These are phyloP conservation scores for Drosophila pandora DNA, from an alignment of 1,140 invertebrate species.

Conservation along the genomic window DNA sequence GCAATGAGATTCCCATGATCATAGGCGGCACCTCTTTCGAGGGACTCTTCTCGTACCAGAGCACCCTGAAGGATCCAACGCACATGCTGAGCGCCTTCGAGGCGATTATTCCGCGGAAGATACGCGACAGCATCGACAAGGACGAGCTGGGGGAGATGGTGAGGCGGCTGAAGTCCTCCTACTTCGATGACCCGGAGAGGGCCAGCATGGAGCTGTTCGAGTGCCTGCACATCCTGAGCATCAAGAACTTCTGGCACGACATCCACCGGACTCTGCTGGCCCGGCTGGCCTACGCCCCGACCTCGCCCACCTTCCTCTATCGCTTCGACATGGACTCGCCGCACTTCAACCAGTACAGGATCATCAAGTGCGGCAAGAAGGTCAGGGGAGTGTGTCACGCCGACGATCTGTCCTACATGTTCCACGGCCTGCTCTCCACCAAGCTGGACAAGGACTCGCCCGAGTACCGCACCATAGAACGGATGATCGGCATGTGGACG, in stretches of 20 bases:
- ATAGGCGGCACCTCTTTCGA: conserved; percentile 83
- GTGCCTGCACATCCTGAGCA: conserved; percentile 58
- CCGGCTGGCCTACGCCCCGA: conserved; percentile 59
- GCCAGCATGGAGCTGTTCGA: conserved; percentile 47
- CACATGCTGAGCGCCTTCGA: conserved; percentile 58
- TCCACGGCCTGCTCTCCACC: conserved; percentile 83
- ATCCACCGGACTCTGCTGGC: conserved; percentile 77
- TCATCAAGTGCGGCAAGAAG: conserved; percentile 58
- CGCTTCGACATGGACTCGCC: conserved; percentile 83
- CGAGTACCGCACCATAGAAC: conserved; percentile 79
- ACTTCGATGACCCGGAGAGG: conserved; percentile 51
- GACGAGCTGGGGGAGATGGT: conserved; percentile 51
- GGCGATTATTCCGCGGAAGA: conserved; percentile 45
- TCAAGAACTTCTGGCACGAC: conserved; percentile 81
- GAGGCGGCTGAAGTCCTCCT: conserved; percentile 50
- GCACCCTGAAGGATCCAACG: conserved; percentile 41
- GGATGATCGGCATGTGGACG: conserved; percentile 82
- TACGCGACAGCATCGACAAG: conserved; percentile 43
- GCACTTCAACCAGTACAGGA: conserved; percentile 67
- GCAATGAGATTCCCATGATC: conserved; percentile 83
- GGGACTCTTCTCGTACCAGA: conserved; percentile 72
- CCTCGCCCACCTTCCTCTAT: conserved; percentile 83
- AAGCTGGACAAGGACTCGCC: conserved; percentile 71
- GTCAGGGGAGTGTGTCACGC: conserved; percentile 85
- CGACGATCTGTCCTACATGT: conserved; percentile 88